Percentiles rank a stretch among this genome's conserved stretches.
Conservation (phyloP, 2,797 vertebrate genomes). For the Dermochelys coriacea region DNA sequence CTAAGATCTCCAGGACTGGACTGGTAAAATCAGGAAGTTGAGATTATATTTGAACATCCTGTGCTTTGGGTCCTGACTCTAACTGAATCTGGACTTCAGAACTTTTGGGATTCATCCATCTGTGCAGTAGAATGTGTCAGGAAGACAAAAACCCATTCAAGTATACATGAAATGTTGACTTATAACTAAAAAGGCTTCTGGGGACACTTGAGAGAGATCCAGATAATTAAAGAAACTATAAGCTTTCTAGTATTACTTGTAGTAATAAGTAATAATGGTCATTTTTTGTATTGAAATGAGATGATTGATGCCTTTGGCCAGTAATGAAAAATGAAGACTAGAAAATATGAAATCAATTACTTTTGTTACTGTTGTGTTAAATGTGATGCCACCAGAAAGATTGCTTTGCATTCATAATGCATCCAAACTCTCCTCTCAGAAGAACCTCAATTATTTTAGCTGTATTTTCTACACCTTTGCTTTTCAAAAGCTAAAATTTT, state of each 20-base stretch:
- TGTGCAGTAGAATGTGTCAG: not conserved
- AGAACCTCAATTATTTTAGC: slow-evolving; percentile 4
- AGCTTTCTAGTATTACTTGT: not conserved
- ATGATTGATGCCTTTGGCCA: not conserved
- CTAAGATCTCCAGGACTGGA: not conserved
- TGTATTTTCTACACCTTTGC: slow-evolving; percentile 24
- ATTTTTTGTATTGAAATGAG: slow-evolving; percentile 23
- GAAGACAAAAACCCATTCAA: not conserved
- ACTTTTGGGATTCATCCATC: not conserved
- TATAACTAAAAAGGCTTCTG: not conserved
- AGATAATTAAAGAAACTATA: not conserved
- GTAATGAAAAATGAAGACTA: slow-evolving; percentile 35
- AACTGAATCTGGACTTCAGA: not conserved
- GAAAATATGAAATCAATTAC: slow-evolving; percentile 49
- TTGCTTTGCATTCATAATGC: not conserved
- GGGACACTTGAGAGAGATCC: not conserved
- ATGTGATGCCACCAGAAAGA: not conserved
- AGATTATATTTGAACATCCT: not conserved
- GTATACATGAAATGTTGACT: not conserved
- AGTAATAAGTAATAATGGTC: slow-evolving; percentile 23
- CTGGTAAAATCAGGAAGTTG: not conserved
- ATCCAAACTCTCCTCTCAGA: not conserved
- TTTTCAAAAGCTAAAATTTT: slow-evolving; percentile 34
- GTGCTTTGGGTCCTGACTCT: not conserved
- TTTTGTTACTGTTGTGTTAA: slow-evolving; percentile 31